Evolutionary conservation across 2,113 vertebrate genomes (phyloP), one percentile per base, ranked within the genome.

Genomic region (Campylorhamphus procurvoides): DNA sequence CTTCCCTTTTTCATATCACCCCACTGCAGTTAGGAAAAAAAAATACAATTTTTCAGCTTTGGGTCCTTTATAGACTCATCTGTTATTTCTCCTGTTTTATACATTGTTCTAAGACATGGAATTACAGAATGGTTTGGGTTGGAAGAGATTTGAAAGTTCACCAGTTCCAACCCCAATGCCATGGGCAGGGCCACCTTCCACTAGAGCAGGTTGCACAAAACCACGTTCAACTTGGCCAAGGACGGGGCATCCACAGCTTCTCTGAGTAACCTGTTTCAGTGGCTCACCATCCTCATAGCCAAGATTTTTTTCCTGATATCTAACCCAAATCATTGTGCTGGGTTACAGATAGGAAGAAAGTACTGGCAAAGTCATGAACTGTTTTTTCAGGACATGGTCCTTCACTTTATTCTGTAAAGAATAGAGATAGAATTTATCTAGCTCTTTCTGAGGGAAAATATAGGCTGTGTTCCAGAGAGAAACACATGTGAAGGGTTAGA

Each of bases 191-290:
- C 12, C 49, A 37, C 16, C 49, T 50, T 33, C 17, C 27, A 33
- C 31, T 5, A 14, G 0, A 0, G 12, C 75, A 73, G 17, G 27
- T 1, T 63, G 33, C 22, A 55, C 39, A 6, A 1, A 67, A 8
- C 23, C 8, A 16, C 27, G n/a, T 39, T n/a, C 44, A 81, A 1
- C 18, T 59, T 74, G 23, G 6, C 44, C 44, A 81, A 77, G 18
- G 1, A 50, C 3, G 20, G 67, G 31, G 18, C 25, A 73, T 2
- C 35, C 76, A 42, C 50, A 73, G 1, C 18, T 74, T 33, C 68
- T n/a, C 27, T 37, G 31, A 12, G 7, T 9, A 58, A 1, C 27
- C 37, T 58, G 9, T 16, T 8, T 10, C 59, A 59, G 22, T 3
- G 44, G 6, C 37, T 89, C 19, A 52, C 7, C 8, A 39, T 8